Base-by-base conservation (phyloP, 1,140 invertebrate genomes). In the Aphelenchoides fujianensis region DNA sequence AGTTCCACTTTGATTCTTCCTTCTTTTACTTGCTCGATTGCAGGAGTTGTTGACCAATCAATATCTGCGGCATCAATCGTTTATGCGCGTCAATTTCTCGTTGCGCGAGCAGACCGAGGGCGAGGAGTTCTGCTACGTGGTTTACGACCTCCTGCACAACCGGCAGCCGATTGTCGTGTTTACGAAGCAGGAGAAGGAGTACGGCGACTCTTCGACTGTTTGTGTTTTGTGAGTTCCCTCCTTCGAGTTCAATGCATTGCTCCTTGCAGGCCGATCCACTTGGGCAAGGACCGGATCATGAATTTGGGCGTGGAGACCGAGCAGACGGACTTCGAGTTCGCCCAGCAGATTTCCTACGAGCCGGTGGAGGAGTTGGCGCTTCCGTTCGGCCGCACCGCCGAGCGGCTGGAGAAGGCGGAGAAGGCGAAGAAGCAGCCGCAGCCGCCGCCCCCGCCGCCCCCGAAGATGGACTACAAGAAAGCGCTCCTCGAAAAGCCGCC, bases 171-270 rank as follows among this genome's bases (percentile, higher is more conserved):
- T 59, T 7, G 55, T 59, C 34, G 23, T 59, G 7, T 7, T 59
- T 5, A 59, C 5, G 5, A 19, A 5, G 5, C 12, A 59, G 34
- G 5, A 5, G 19, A 16, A 30, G 5, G 55, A 59, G 19, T 59
- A 59, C 34, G 55, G 55, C 23, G 55, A 59, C 28, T 7, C 5
- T 5, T 5, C 34, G 7, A 59, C 23, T 59, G 55, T 59, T 59
- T 7, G 7, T 59, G 55, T 59, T 5, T 19, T 59, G 55, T 59
- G 34, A 59, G 55, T 59, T 59, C 5, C 34, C 19, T 59, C 55
- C 19, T 32, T 7, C 23, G 5, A 59, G 5, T 19, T 59, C n/a
- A n/a, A n/a, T n/a, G n/a, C n/a, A n/a, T n/a, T n/a, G n/a, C n/a
- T 7, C 34, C 34, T 27, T 59, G 28, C 34, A 59, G 55, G 28